These are phyloP conservation scores for Aporophyla lueneburgensis DNA, from an alignment of 2,888 invertebrate species.

Conservation along the genomic window DNA sequence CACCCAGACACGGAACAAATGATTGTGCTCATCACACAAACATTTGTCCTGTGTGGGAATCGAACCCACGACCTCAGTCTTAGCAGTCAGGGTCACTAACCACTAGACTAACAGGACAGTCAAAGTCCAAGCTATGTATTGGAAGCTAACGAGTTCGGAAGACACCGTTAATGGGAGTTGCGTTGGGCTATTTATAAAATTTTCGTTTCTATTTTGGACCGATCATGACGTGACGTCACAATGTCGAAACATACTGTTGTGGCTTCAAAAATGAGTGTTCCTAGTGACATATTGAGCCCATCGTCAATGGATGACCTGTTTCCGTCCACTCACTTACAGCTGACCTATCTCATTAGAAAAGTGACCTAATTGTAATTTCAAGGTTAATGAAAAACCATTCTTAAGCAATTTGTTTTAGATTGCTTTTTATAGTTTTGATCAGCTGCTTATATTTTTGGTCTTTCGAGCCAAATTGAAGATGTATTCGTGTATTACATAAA, in stretches of 20 bases:
- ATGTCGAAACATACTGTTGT: conserved; percentile 25
- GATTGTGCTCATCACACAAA: too few species aligned
- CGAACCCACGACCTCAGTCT: too few species aligned
- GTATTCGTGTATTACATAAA: not conserved
- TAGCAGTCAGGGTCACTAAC: too few species aligned
- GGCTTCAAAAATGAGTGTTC: conserved; percentile 26
- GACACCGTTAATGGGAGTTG: not conserved
- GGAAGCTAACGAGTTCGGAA: not conserved
- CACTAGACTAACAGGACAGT: too few species aligned
- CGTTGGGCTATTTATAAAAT: conserved; percentile 10
- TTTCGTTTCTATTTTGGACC: conserved; percentile 24
- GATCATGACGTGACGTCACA: conserved; percentile 31
- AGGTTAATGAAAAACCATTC: conserved; percentile 29
- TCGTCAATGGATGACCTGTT: conserved; percentile 46
- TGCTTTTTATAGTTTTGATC: not conserved
- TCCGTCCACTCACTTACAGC: conserved; percentile 33
- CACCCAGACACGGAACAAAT: too few species aligned
- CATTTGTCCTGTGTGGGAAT: too few species aligned
- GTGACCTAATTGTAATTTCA: conserved; percentile 27
- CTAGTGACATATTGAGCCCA: conserved; percentile 44
- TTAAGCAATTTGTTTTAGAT: not conserved
- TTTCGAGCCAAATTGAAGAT: not conserved
- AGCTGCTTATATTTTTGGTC: not conserved
- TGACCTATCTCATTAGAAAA: conserved; percentile 19
- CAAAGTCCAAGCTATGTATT: not conserved